Percentiles rank a stretch among this genome's conserved stretches.
Conservation (phyloP, 2,888 invertebrate genomes). For the Spisula solida region DNA sequence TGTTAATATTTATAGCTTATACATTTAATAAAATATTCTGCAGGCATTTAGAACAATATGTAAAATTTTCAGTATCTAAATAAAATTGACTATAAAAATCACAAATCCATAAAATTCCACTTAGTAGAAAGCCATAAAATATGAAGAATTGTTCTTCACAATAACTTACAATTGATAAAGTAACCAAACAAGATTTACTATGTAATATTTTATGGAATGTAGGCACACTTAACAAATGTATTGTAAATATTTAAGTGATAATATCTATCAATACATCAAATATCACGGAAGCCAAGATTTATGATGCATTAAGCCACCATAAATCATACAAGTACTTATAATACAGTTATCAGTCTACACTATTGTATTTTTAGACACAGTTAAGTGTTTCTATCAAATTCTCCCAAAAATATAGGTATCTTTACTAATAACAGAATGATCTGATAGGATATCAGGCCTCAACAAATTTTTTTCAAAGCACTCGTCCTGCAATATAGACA, state of each 20-base stretch:
- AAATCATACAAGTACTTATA: not conserved
- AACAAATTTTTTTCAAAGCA: no score
- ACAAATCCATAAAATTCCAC: constrained; percentile 5
- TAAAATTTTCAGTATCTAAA: not conserved
- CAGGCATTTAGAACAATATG: not conserved
- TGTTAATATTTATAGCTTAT: no score
- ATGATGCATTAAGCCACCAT: not conserved
- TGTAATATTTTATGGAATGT: not conserved
- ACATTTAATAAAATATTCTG: no score
- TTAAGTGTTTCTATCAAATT: not conserved
- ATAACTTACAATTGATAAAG: not conserved
- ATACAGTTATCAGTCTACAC: no score
- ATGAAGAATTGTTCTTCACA: not conserved
- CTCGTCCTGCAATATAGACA: no score
- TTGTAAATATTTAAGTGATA: not conserved
- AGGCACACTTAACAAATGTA: not conserved
- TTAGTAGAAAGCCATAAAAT: not conserved
- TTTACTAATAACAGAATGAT: no score
- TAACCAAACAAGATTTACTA: not conserved
- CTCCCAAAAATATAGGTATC: not conserved
- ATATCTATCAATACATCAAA: not conserved
- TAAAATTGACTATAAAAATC: not conserved
- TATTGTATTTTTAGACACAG: no score
- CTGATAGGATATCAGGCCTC: no score
- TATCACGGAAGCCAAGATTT: not conserved